These are phyloP conservation scores for Scatophagus argus DNA, from an alignment of 2,113 vertebrate genomes.

Conservation along the genomic window DNA sequence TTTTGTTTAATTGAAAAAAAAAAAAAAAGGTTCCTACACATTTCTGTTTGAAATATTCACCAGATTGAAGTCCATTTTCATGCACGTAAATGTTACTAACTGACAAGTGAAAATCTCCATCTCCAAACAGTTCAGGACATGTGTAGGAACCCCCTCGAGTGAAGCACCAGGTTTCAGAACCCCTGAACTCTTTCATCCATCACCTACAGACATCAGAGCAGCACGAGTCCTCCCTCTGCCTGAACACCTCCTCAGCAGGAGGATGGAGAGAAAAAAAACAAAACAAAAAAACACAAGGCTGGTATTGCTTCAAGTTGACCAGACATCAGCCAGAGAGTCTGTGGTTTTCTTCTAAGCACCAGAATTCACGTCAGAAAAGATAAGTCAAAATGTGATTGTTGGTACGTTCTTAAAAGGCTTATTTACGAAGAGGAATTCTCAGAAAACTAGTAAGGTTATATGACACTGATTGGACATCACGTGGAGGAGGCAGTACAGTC, in stretches of 20 bases:
- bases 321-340: neutral
- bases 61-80: neutral
- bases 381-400: slow-evolving; percentile 36
- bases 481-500: slow-evolving; percentile 19
- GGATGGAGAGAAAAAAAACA: neutral
- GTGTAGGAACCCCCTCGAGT: neutral
- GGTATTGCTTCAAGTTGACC: slow-evolving; percentile 34
- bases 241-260: neutral
- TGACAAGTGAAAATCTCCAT: neutral
- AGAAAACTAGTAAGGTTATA: neutral
- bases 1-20: neutral
- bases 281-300: too few relatives aligned
- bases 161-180: slow-evolving; percentile 49
- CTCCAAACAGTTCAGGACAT: neutral
- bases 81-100: neutral
- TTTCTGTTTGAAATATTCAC: neutral
- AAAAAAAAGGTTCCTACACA: neutral
- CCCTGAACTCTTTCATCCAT: slow-evolving; percentile 4
- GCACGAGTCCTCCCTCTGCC: neutral
- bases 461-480: slow-evolving; percentile 34
- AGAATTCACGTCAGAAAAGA: slow-evolving; percentile 32
- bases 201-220: slow-evolving; percentile 11
- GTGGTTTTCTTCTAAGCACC: slow-evolving; percentile 34
- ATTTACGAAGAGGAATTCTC: slow-evolving; percentile 12
- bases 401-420: slow-evolving; percentile 23